Base-by-base conservation (phyloP, 2,888 invertebrate genomes). In the Galeopsomyia nigrocyanea region DNA sequence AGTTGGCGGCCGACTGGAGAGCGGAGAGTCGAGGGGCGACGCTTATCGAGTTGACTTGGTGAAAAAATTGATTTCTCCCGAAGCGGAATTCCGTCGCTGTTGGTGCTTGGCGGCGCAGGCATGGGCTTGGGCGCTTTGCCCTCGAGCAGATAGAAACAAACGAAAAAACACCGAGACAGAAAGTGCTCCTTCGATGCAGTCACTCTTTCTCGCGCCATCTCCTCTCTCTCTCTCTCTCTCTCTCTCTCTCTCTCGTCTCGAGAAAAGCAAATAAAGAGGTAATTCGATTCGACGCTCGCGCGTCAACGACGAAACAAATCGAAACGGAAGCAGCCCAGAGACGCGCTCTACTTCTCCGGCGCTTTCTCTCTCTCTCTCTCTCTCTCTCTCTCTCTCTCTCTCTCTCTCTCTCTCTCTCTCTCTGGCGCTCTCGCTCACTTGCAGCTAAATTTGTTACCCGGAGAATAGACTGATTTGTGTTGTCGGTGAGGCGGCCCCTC, bases 61-160 rank as follows among this genome's bases (percentile, higher is more conserved):
- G 75, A 68, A 71, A 75, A 69, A 75, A 72, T 72, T 72, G 71
- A 75, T 75, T 75, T 69, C 66, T 56, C 58, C 50, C 60, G 58
- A 21, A 68, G 69, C 75, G 69, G 67, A 71, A 74, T 71, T 74
- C 74, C 74, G 74, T 17, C 64, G 13, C 16, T 26, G n/a, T n/a
- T n/a, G 26, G 26, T 5, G 63, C 46, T n/a, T n/a, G 9, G 10
- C 53, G 53, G 17, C 17, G 13, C 17, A 21, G 49, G 16, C n/a
- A n/a, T n/a, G n/a, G n/a, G n/a, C n/a, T n/a, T n/a, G n/a, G n/a
- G n/a, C 60, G 51, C 13, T 21, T 53, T 53, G 17, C 19, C 13
- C 39, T 26, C 31, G 39, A 50, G 49, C 21, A 53, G 21, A 47
- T 21, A 56, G 56, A 56, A 71, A 68, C 61, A 71, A 68, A 63